Evolutionary conservation across 2,113 vertebrate genomes (phyloP).

Genomic region (Cyprinodon variegatus): DNA sequence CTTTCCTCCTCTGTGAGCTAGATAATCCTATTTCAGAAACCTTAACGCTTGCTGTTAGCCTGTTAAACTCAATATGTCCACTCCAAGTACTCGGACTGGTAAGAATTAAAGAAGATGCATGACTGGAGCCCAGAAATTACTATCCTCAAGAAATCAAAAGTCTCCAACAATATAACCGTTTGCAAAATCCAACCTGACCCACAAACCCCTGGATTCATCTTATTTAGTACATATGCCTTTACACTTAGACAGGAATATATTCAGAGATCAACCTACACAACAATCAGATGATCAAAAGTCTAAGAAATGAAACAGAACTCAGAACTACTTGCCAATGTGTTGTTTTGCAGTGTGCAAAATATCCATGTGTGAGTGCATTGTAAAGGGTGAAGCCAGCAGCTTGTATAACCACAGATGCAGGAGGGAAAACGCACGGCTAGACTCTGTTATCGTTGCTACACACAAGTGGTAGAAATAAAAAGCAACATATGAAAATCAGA

Average conservation of each 20-base stretch:
- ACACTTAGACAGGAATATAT: conserved; percentile 6
- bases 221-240: conserved; percentile 39
- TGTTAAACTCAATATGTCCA: not conserved
- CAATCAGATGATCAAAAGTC: conserved; percentile 55
- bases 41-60: not conserved
- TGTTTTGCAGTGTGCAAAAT: conserved; percentile 39
- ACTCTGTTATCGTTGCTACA: conserved; percentile 21
- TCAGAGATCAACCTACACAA: conserved; percentile 62
- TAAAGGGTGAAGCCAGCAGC: conserved; percentile 17
- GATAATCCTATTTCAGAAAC: not conserved
- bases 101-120: conserved; percentile 7
- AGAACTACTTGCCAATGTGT: conserved; percentile 35
- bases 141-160: conserved; percentile 51
- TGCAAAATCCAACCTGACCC: conserved; percentile 56
- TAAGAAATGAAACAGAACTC: conserved; percentile 74
- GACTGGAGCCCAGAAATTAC: conserved; percentile 51
- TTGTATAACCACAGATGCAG: conserved; percentile 36
- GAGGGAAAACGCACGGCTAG: conserved; percentile 10
- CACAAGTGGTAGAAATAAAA: conserved; percentile 21
- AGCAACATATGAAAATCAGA: conserved; percentile 21
- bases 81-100: too few species aligned
- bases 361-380: not conserved
- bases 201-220: conserved; percentile 55
- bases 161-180: conserved; percentile 52
- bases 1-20: not conserved